These are phyloP conservation scores for Anarhynchus alexandrinus DNA, from an alignment of 2,113 vertebrate genomes.

Conservation along the genomic window DNA sequence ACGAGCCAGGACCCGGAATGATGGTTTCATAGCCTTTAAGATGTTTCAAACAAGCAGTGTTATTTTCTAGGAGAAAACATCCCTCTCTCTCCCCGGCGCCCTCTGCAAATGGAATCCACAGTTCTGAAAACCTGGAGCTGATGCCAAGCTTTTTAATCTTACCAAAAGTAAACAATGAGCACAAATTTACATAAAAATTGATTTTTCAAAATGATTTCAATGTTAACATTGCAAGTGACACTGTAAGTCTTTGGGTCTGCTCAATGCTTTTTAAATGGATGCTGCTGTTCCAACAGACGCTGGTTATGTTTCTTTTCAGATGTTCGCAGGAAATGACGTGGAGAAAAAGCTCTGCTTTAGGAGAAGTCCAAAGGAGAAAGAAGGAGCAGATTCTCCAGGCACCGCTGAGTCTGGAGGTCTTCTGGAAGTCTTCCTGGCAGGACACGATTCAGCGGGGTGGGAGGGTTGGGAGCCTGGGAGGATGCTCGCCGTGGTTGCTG, in stretches of 20 bases:
- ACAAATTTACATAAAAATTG: background rate
- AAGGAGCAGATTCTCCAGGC: background rate
- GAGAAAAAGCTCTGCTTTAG: background rate
- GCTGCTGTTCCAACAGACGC: background rate
- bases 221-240: background rate
- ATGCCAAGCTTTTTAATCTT: background rate
- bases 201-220: background rate
- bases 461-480: background rate
- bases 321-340: background rate
- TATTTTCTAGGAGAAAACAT: background rate
- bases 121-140: background rate
- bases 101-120: background rate
- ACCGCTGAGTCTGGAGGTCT: background rate
- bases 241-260: background rate
- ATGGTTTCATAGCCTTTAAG: background rate
- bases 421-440: background rate
- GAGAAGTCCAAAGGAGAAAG: background rate
- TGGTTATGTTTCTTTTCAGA: rapidly evolving
- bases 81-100: background rate
- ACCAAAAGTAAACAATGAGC: background rate
- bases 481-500: constrained; percentile 38
- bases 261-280: background rate
- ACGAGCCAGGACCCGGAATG: background rate
- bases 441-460: rapidly evolving
- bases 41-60: background rate